Percentiles rank a stretch among this genome's conserved stretches.
phyloP scores from a whole-genome alignment of 2,888 invertebrate species.

The Drosophila multiciliata region DNA sequence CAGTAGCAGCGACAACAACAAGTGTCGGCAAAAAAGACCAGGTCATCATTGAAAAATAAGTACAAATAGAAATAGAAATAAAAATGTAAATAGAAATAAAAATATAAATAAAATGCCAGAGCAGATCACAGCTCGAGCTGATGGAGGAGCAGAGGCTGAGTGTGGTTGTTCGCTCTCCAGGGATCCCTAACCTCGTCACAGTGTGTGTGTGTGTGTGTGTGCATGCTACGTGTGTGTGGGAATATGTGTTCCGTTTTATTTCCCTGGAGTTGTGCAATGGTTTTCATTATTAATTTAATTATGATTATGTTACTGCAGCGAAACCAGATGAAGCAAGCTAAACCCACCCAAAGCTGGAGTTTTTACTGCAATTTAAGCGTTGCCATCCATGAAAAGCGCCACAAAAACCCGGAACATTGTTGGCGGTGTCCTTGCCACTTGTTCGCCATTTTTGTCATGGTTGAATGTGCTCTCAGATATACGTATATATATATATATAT shows the following conservation, averaged over 20 bases:
- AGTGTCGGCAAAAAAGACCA: slow-evolving; percentile 34
- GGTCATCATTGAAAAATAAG: slow-evolving; percentile 36
- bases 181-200: slow-evolving; percentile 25
- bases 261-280: slow-evolving; percentile 57
- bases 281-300: slow-evolving; percentile 79
- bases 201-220: background rate
- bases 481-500: background rate
- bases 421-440: background rate
- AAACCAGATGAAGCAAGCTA: slow-evolving; percentile 2
- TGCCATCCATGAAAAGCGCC: background rate
- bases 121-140: background rate
- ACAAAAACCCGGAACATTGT: background rate
- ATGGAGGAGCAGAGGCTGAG: background rate
- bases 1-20: slow-evolving; percentile 12
- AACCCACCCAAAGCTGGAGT: background rate
- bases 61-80: background rate
- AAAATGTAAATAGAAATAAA: background rate
- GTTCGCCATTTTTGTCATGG: background rate
- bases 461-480: background rate
- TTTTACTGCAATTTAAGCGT: background rate
- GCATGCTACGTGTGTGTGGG: slow-evolving; percentile 27
- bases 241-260: slow-evolving; percentile 55
- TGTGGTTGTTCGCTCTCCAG: slow-evolving; percentile 1
- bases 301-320: slow-evolving; percentile 65
- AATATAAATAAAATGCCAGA: slow-evolving; percentile 42